These are phyloP conservation scores for Chelon labrosus DNA, from an alignment of 2,797 vertebrate species.

Conservation along the genomic window DNA sequence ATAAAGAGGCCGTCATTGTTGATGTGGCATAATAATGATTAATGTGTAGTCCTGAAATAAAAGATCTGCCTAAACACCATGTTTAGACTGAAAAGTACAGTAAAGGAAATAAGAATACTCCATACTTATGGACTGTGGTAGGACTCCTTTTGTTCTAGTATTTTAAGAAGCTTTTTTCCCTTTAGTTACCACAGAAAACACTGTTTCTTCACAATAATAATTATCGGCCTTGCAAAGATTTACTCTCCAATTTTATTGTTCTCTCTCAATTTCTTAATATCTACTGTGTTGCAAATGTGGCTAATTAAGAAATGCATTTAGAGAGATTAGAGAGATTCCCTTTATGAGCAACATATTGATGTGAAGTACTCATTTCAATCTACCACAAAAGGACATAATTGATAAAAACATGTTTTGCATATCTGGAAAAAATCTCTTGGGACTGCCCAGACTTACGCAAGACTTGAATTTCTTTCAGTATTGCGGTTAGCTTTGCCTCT, in stretches of 20 bases:
- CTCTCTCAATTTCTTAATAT: background rate
- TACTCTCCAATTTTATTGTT: background rate
- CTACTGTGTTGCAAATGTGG: background rate
- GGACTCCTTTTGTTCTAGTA: background rate
- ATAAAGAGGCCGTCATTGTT: background rate
- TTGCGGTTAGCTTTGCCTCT: background rate
- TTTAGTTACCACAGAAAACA: background rate
- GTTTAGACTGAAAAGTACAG: background rate
- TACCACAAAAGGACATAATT: background rate
- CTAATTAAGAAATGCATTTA: slow-evolving; percentile 9
- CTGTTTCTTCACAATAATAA: background rate
- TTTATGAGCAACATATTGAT: slow-evolving; percentile 2
- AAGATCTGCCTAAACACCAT: background rate
- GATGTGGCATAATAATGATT: background rate
- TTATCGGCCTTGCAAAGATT: background rate
- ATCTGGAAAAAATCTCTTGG: slow-evolving; percentile 2
- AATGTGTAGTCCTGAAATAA: background rate
- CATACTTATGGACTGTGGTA: background rate
- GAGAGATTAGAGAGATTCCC: background rate
- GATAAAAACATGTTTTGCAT: background rate
- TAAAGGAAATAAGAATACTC: background rate
- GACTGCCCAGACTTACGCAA: background rate
- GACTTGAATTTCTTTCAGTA: too few species aligned
- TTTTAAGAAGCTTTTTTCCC: too few species aligned
- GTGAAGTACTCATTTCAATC: slow-evolving; percentile 11